Evolutionary conservation across 2,797 vertebrate genomes (phyloP).

Genomic region (Eremophila alpestris): DNA sequence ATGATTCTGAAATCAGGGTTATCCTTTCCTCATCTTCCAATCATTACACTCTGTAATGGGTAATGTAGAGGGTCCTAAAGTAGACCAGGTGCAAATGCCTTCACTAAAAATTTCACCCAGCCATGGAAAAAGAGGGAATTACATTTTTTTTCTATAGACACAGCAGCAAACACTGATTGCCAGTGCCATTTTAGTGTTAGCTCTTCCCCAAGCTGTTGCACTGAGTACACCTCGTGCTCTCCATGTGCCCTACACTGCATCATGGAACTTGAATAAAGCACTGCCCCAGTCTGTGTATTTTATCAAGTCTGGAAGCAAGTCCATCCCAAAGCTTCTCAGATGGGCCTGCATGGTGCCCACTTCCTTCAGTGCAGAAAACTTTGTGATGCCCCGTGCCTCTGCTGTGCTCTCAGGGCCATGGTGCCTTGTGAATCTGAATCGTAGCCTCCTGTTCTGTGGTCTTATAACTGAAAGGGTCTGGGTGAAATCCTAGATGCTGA

Average conservation of each 20-base stretch:
- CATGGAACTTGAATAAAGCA: neutral
- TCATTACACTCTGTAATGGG: neutral
- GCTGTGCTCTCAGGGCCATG: neutral
- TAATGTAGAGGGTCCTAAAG: neutral
- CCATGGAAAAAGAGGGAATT: neutral
- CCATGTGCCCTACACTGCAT: accelerated
- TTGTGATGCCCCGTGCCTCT: neutral
- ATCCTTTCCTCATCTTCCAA: neutral
- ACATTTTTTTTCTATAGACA: neutral
- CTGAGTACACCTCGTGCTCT: neutral
- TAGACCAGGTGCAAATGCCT: neutral
- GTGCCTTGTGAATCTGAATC: neutral
- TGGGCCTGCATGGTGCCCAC: neutral
- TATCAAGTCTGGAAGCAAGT: neutral
- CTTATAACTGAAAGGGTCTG: neutral
- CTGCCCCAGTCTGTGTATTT: neutral
- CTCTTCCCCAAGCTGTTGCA: neutral
- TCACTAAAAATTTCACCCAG: neutral
- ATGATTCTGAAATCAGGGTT: neutral
- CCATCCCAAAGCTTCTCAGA: neutral
- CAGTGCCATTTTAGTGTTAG: neutral
- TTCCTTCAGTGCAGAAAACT: neutral
- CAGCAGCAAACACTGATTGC: neutral
- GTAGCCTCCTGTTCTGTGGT: neutral
- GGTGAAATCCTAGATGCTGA: conserved; percentile 49